These are phyloP conservation scores for Aphelenchoides besseyi DNA, from an alignment of 1,140 invertebrate genomes.

Conservation along the genomic window DNA sequence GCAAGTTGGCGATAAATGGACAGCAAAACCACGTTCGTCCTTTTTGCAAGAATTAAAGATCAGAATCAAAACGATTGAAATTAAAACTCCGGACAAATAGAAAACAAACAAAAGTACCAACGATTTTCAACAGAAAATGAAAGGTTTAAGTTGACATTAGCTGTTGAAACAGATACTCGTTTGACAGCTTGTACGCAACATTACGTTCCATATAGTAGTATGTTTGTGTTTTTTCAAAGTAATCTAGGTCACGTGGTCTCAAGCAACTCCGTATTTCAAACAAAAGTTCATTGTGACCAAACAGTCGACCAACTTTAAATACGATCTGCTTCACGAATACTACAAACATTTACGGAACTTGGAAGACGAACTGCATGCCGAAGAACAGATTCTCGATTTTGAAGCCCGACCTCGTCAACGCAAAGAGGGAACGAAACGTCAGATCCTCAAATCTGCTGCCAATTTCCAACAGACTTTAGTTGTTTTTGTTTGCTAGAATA, in stretches of 20 bases:
- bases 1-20: too few relatives aligned
- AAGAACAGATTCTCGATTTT: conserved; percentile 52
- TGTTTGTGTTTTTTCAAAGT: too few relatives aligned
- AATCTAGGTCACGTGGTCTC: conserved; percentile 55
- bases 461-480: not conserved
- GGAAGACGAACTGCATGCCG: conserved; percentile 48
- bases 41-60: too few relatives aligned
- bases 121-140: too few relatives aligned
- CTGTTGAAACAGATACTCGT: too few relatives aligned
- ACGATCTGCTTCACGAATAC: conserved; percentile 55
- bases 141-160: too few relatives aligned
- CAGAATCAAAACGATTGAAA: too few relatives aligned
- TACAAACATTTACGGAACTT: conserved; percentile 41
- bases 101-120: too few relatives aligned
- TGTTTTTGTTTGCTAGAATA: not conserved
- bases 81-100: too few relatives aligned
- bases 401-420: conserved; percentile 44
- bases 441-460: conserved; percentile 45
- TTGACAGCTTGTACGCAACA: too few relatives aligned
- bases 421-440: conserved; percentile 33
- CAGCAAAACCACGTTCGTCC: too few relatives aligned
- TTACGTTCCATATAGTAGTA: too few relatives aligned
- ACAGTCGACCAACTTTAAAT: conserved; percentile 52
- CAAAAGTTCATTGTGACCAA: conserved; percentile 50
- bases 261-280: conserved; percentile 42